Percentiles rank a stretch among this genome's conserved stretches.
Conservation (phyloP, 2,113 vertebrate genomes). For the Bolborhynchus lineola region DNA sequence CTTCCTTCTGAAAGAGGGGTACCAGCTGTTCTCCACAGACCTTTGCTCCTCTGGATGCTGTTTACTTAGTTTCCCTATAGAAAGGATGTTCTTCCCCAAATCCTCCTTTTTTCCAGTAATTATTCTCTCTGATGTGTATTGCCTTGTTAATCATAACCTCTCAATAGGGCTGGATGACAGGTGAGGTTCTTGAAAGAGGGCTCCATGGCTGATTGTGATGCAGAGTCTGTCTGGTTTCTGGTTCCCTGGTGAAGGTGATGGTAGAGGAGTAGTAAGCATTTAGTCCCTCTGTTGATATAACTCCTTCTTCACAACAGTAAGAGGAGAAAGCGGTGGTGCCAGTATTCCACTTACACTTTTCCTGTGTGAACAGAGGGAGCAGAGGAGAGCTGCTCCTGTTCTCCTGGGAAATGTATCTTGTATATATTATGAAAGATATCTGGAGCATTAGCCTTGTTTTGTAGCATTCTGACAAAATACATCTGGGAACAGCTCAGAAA, state of each 20-base stretch:
- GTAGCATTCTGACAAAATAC: not conserved
- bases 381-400: not conserved
- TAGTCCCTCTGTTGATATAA: not conserved
- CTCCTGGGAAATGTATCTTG: not conserved
- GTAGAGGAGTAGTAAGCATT: not conserved
- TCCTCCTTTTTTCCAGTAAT: not conserved
- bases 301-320: not conserved
- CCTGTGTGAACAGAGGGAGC: not conserved
- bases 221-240: not conserved
- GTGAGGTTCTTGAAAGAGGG: not conserved
- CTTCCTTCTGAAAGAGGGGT: not conserved
- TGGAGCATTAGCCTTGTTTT: not conserved
- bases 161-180: not conserved
- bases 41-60: slow-evolving; percentile 26
- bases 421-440: not conserved
- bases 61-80: not conserved
- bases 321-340: not conserved
- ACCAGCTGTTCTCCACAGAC: slow-evolving; percentile 38
- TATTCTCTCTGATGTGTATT: not conserved
- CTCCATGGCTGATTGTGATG: not conserved
- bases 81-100: not conserved
- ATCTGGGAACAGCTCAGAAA: not conserved
- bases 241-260: not conserved
- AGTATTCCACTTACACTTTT: not conserved
- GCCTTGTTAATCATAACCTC: not conserved